Conservation (phyloP, 2,113 vertebrate species). For the Aspidoscelis tigris region DNA sequence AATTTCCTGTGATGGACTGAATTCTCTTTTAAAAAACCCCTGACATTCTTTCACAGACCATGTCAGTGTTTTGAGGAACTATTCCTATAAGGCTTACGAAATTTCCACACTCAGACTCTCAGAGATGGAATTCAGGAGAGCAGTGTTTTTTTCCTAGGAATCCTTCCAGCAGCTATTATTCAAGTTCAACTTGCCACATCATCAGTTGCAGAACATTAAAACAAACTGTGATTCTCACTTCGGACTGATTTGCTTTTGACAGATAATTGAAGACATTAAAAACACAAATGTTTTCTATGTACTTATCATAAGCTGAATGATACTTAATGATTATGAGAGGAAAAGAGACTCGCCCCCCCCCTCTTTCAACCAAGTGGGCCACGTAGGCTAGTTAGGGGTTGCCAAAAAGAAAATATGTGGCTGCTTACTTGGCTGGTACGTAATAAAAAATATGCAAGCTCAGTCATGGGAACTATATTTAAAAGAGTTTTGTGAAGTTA, state of each 20-base stretch:
- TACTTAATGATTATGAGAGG: slow-evolving; percentile 33
- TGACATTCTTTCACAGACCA: slow-evolving; percentile 68
- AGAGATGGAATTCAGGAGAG: slow-evolving; percentile 65
- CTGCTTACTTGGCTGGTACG: slow-evolving; percentile 63
- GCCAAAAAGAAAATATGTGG: slow-evolving; percentile 71
- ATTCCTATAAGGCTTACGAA: slow-evolving; percentile 65
- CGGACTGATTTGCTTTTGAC: slow-evolving; percentile 48
- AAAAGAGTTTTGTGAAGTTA: slow-evolving; percentile 47
- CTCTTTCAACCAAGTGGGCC: slow-evolving; percentile 61
- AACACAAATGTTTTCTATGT: not conserved
- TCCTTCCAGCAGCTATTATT: slow-evolving; percentile 73
- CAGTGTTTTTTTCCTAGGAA: slow-evolving; percentile 56
- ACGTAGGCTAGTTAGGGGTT: slow-evolving; percentile 72
- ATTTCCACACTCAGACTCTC: slow-evolving; percentile 65
- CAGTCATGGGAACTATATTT: slow-evolving; percentile 55
- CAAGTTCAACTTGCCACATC: slow-evolving; percentile 76
- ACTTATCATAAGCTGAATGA: slow-evolving; percentile 3
- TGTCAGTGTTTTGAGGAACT: slow-evolving; percentile 72
- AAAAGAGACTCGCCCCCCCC: slow-evolving; percentile 41
- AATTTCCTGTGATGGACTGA: slow-evolving; percentile 32
- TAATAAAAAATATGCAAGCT: slow-evolving; percentile 65
- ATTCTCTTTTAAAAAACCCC: slow-evolving; percentile 57
- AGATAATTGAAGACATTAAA: slow-evolving; percentile 51
- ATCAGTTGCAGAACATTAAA: slow-evolving; percentile 70
- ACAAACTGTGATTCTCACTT: slow-evolving; percentile 51